A percentile compares a stretch with the other conserved stretches of the same genome.
These are phyloP conservation scores for Caenorhabditis sp. DNA, from an alignment of 2,888 invertebrate species.

Conservation along the genomic window DNA sequence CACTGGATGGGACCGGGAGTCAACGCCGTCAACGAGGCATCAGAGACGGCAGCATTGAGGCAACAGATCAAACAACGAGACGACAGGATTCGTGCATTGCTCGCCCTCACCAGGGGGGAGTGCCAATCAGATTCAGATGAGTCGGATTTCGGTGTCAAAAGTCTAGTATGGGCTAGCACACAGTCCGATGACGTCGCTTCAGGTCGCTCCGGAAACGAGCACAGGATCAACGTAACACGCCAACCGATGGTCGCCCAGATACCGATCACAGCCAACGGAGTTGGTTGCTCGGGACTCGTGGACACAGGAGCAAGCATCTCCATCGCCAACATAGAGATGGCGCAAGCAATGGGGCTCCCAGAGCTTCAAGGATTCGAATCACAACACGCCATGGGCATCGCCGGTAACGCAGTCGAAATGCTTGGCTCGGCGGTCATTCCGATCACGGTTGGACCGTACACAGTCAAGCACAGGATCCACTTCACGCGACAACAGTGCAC, in stretches of 20 bases:
- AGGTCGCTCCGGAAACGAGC: no score
- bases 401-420: neutral
- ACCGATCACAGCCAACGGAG: neutral
- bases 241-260: neutral
- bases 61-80: no score
- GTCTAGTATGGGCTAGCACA: no score
- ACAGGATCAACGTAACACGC: neutral
- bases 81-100: no score
- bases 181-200: no score
- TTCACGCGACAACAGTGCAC: neutral
- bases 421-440: neutral
- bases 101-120: no score
- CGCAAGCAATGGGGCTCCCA: neutral
- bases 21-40: no score
- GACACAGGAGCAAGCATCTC: neutral
- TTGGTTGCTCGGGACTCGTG: neutral
- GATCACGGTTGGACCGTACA: neutral
- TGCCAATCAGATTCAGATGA: no score
- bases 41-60: no score
- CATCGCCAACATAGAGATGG: neutral
- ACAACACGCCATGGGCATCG: neutral
- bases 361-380: neutral
- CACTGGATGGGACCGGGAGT: no score
- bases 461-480: neutral
- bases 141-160: no score